phyloP scores from a whole-genome alignment of 2,113 vertebrate species.

The Laticauda colubrina region DNA sequence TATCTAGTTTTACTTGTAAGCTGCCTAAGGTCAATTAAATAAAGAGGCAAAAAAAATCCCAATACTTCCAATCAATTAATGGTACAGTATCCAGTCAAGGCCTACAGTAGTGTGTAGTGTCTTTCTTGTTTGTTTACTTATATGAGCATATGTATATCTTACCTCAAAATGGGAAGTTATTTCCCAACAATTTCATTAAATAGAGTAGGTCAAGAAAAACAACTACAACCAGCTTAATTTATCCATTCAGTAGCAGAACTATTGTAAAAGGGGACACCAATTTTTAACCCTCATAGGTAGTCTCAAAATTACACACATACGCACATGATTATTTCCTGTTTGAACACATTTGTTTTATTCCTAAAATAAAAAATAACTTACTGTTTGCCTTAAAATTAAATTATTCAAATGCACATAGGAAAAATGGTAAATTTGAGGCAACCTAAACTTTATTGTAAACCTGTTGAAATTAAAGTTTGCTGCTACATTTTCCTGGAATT shows the following conservation, averaged over 20 bases:
- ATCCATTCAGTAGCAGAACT: not conserved
- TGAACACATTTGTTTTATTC: slow-evolving; percentile 42
- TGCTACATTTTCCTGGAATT: slow-evolving; percentile 30
- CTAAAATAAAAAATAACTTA: slow-evolving; percentile 26
- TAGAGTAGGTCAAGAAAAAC: not conserved
- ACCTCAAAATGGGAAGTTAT: not conserved
- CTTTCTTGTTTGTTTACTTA: not conserved
- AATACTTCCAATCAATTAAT: slow-evolving; percentile 88
- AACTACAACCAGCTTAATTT: not conserved
- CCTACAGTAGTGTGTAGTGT: slow-evolving; percentile 46
- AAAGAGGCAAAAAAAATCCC: slow-evolving; percentile 58
- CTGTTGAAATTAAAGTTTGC: slow-evolving; percentile 50
- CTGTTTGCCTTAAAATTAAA: slow-evolving; percentile 28
- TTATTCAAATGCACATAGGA: slow-evolving; percentile 39
- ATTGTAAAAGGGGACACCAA: not conserved
- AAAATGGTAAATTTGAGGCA: slow-evolving; percentile 34
- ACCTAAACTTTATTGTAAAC: slow-evolving; percentile 73
- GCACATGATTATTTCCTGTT: slow-evolving; percentile 48
- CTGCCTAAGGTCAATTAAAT: not conserved
- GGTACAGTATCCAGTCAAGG: slow-evolving; percentile 80
- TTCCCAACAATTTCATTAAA: not conserved
- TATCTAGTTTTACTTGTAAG: not conserved
- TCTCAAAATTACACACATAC: slow-evolving; percentile 61
- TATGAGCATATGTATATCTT: not conserved
- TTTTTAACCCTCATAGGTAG: not conserved